phyloP scores from a whole-genome alignment of 2,113 vertebrate species.

The Patagioenas fasciata region DNA sequence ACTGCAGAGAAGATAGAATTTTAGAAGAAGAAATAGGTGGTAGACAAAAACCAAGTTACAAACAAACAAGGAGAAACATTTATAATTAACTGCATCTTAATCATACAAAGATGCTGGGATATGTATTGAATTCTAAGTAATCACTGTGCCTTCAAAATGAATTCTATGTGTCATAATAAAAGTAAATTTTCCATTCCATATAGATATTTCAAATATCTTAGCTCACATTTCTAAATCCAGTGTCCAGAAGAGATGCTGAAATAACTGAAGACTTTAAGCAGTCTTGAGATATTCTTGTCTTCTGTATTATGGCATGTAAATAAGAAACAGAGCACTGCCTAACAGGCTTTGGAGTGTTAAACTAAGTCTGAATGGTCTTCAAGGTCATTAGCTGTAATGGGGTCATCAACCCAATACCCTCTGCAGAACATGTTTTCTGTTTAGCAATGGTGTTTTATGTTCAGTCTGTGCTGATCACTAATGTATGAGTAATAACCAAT shows the following conservation, averaged over 20 bases:
- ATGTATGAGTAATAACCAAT: background rate
- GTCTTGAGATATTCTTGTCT: background rate
- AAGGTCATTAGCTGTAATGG: constrained; percentile 1
- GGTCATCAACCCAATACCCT: background rate
- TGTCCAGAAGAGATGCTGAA: background rate
- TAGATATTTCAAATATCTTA: background rate
- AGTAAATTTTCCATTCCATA: background rate
- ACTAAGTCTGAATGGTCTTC: background rate
- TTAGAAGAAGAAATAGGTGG: background rate
- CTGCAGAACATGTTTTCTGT: background rate
- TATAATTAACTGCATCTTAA: background rate
- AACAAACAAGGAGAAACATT: background rate
- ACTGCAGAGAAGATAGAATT: background rate
- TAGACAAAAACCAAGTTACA: background rate
- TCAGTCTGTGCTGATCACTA: background rate
- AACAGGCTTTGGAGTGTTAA: background rate
- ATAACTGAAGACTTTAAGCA: background rate
- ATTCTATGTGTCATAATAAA: background rate
- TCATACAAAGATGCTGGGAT: background rate
- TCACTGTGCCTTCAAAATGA: background rate
- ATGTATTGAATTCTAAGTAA: background rate
- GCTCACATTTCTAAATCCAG: background rate
- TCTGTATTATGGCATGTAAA: background rate
- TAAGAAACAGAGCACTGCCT: background rate
- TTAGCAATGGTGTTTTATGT: background rate